Base-by-base conservation (phyloP, 2,888 invertebrate genomes). In the Embidobia sp. region DNA sequence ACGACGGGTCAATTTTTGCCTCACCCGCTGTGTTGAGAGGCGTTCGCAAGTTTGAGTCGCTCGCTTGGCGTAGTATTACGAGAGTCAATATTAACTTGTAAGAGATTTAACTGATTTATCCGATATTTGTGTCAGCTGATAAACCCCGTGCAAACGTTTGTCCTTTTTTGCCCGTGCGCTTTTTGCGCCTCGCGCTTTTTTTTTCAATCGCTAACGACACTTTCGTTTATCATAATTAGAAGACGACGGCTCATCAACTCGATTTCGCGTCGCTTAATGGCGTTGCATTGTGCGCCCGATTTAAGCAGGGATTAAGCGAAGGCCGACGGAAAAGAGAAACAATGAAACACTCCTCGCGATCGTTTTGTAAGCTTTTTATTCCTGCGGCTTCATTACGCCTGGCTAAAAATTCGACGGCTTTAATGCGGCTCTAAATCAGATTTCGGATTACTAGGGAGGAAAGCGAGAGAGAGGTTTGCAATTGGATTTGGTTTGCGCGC, bases 11-110 rank as follows among this genome's bases (percentile, higher is more conserved):
- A n/a, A n/a, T n/a, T n/a, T n/a, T n/a, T n/a, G n/a, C n/a, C n/a
- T n/a, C n/a, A n/a, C n/a, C 49, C 33, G 26, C 37, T 49, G 57
- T 73, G 64, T 57, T 73, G 64, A 74, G 46, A 53, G 53, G 74
- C 59, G 22, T 42, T 46, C 40, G 31, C 51, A 37, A 53, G 61
- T 66, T 74, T 67, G 74, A 53, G 22, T 29, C 42, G 31, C 26
- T 33, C 6, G 51, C 59, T 59, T 46, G 59, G 74, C 40, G 44
- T 59, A 37, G 19, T 37, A 61, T 74, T 74, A 67, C 61, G 22
- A 11, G 51, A 66, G 66, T 74, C 63, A 74, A 59, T 66, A 59
- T 74, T 59, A 74, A 57, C 66, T 66, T 73, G 55, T 73, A 64
- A 63, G 16, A 35, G 33, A 63, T 53, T 42, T 33, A 35, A 63